Conservation (phyloP, 2,888 invertebrate genomes). For the Steinernema carpocapsae region DNA sequence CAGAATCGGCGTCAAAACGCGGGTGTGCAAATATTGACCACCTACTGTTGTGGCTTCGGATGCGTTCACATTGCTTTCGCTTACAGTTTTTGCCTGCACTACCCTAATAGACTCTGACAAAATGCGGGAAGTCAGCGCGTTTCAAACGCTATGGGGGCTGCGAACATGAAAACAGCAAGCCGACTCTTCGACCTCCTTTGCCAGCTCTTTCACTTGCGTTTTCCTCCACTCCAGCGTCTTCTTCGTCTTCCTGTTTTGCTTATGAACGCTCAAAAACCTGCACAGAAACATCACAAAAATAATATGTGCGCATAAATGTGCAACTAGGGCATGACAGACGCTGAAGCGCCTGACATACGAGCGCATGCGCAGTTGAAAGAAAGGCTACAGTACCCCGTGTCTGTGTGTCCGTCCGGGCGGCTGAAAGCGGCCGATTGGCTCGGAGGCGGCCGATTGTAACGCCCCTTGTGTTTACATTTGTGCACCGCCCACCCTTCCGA, state of each 20-base stretch:
- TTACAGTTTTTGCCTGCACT: neutral
- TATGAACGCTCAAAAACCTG: too few relatives aligned
- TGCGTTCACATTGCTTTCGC: neutral
- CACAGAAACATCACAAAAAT: neutral
- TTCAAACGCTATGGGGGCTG: neutral
- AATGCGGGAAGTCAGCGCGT: constrained; percentile 26
- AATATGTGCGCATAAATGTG: constrained; percentile 1
- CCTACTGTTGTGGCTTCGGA: constrained; percentile 6
- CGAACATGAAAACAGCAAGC: constrained; percentile 17
- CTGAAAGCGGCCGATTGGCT: neutral
- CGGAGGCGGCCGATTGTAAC: neutral
- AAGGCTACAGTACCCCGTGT: neutral
- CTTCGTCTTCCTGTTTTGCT: too few relatives aligned
- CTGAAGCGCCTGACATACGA: too few relatives aligned
- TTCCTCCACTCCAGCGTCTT: too few relatives aligned
- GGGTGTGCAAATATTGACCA: constrained; percentile 18
- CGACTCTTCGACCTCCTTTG: neutral
- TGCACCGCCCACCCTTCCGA: constrained; percentile 25
- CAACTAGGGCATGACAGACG: neutral
- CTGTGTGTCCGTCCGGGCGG: neutral
- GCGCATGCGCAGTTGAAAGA: neutral
- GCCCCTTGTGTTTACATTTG: constrained; percentile 28
- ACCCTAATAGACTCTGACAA: constrained; percentile 17
- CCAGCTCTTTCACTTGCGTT: neutral
- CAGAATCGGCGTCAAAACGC: too few relatives aligned